phyloP scores from a whole-genome alignment of 2,888 invertebrate genomes.

The Chrysolina oricalcia region DNA sequence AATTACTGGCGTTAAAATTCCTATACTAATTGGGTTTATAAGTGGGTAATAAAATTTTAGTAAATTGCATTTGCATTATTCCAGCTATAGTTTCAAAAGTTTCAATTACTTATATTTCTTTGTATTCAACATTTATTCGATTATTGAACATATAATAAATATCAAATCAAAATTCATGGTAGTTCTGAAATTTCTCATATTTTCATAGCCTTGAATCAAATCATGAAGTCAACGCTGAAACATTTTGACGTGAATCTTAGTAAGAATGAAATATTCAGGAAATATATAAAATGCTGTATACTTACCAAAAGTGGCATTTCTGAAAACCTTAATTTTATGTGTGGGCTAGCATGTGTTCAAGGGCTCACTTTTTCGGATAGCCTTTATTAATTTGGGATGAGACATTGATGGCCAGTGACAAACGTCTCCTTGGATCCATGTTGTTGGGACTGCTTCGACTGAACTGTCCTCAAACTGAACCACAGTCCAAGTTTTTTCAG shows the following conservation, averaged over 20 bases:
- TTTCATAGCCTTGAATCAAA: not conserved
- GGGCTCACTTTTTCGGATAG: slow-evolving; percentile 37
- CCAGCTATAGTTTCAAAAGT: not conserved
- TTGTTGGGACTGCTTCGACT: slow-evolving; percentile 42
- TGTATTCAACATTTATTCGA: not conserved
- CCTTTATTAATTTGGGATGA: slow-evolving; percentile 29
- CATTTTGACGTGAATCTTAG: slow-evolving; percentile 8
- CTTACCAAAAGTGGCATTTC: too few relatives aligned
- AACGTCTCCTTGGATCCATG: slow-evolving; percentile 36
- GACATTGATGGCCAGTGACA: slow-evolving; percentile 44
- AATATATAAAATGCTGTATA: slow-evolving; percentile 6
- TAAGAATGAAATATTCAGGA: not conserved
- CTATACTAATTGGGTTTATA: not conserved
- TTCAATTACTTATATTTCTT: not conserved
- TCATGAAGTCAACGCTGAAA: slow-evolving; percentile 10
- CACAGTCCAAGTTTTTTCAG: slow-evolving; percentile 35
- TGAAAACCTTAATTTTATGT: slow-evolving; percentile 37
- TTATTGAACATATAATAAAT: slow-evolving; percentile 5
- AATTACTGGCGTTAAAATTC: not conserved
- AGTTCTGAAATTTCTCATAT: slow-evolving; percentile 6
- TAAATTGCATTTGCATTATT: not conserved
- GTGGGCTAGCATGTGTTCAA: slow-evolving; percentile 43
- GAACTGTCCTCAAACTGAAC: slow-evolving; percentile 38
- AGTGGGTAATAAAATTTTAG: not conserved
- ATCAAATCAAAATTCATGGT: not conserved